Percentiles rank a stretch among this genome's conserved stretches.
Conservation (phyloP, 2,797 vertebrate genomes). For the Anabacerthia variegaticeps region DNA sequence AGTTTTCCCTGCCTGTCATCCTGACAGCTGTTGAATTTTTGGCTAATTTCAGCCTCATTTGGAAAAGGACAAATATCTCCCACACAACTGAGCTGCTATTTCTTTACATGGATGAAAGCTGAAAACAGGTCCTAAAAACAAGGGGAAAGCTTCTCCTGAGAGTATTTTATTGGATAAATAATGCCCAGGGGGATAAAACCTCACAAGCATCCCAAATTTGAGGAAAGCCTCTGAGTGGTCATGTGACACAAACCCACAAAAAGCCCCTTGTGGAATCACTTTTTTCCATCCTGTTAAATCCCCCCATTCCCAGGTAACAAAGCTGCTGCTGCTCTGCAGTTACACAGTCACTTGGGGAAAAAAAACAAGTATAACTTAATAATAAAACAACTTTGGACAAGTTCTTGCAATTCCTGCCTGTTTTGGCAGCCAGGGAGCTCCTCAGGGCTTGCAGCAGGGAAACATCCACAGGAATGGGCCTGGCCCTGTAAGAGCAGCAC, state of each 20-base stretch:
- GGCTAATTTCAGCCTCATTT: neutral
- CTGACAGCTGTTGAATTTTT: neutral
- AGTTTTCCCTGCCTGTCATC: no score
- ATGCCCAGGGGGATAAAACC: neutral
- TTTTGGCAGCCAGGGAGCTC: neutral
- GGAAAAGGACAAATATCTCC: neutral
- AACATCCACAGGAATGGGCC: neutral
- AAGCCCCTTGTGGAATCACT: neutral
- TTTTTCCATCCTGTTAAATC: neutral
- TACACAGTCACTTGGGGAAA: neutral
- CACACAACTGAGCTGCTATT: neutral
- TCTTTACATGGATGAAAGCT: neutral
- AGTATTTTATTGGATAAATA: neutral
- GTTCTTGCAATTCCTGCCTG: neutral
- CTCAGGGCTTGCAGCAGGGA: neutral
- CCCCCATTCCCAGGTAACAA: neutral
- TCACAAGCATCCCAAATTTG: accelerated
- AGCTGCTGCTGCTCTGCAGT: neutral
- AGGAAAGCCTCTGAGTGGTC: accelerated
- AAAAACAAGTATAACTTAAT: neutral
- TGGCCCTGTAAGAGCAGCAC: accelerated
- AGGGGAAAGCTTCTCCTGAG: accelerated
- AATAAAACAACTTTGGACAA: neutral
- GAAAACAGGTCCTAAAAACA: neutral
- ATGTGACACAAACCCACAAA: accelerated